Base-by-base conservation (phyloP, 2,797 vertebrate species). In the Bradypodion ventrale region DNA sequence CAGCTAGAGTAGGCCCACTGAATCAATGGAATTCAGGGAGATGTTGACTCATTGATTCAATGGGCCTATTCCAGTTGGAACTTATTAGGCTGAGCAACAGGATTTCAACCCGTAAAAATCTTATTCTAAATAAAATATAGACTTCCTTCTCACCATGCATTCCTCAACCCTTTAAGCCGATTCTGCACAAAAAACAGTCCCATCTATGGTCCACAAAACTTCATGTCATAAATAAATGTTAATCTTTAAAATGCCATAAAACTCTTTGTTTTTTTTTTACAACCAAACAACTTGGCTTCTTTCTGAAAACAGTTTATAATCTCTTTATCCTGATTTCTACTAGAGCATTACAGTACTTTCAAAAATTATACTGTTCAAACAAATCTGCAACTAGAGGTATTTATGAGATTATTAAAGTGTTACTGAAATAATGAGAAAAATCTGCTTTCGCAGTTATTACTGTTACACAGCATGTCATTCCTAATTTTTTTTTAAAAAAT, bases 171-270 rank as follows among this genome's bases (percentile, higher is more conserved):
- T 80, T 80, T 85, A 52, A 89, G 80, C 74, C 82, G 84, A 66
- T 88, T 32, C 29, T 80, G 87, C n/a, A 72, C 78, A 78, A 52
- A n/a, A 83, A 81, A 83, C 89, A 88, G 42, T 82, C 89, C 78
- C 83, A 59, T 87, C 82, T 81, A 89, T 66, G 32, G n/a, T 37
- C 21, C 32, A 40, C 25, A 9, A 42, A 70, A 37, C 1, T 21
- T 25, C 25, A 23, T 70, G 68, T 21, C 27, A 70, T 35, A 42
- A n/a, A 70, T 42, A 70, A 23, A 23, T 70, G 9, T 68, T 21
- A 21, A 2, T 9, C 37, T 19, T n/a, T 23, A 52, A 75, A 69
- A 42, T 42, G 7, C 9, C 21, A 42, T 19, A 12, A 7, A 12
- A 42, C n/a, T n/a, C 12, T 3, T 44, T 52, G 49, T 74, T 32